A percentile compares a stretch with the other conserved stretches of the same genome.
phyloP scores from a whole-genome alignment of 2,888 invertebrate genomes.

The Drosophila algonquin region DNA sequence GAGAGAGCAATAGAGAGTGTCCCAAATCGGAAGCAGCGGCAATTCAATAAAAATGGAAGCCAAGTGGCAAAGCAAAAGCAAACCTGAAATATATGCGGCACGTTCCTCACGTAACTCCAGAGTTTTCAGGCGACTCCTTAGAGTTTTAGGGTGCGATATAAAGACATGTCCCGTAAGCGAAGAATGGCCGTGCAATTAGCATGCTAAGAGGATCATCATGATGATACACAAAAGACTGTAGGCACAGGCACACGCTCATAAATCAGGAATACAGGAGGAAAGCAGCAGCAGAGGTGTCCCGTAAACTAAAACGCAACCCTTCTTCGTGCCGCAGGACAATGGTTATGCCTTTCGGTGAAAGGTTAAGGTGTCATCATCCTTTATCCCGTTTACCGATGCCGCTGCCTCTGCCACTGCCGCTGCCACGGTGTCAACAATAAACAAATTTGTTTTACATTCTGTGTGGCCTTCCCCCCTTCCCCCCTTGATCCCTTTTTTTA shows the following conservation, averaged over 20 bases:
- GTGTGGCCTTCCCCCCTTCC: conserved; percentile 21
- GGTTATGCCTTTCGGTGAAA: conserved; percentile 55
- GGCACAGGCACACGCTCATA: conserved; percentile 32
- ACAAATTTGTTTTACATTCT: conserved; percentile 75
- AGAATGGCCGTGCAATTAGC: conserved; percentile 72
- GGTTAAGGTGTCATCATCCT: conserved; percentile 70
- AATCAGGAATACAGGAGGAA: conserved; percentile 17
- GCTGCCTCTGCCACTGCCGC: conserved; percentile 13
- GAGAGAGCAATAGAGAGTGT: conserved; percentile 53
- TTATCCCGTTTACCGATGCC: conserved; percentile 43
- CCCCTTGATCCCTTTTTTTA: conserved; percentile 37
- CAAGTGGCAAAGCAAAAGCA: conserved; percentile 57
- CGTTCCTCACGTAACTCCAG: conserved; percentile 68
- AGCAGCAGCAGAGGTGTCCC: conserved; percentile 52
- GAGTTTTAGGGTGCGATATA: conserved; percentile 16
- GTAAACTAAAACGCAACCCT: conserved; percentile 44
- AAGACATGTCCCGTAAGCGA: conserved; percentile 62
- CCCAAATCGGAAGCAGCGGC: conserved; percentile 70
- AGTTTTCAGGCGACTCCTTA: too few relatives aligned
- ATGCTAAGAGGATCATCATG: conserved; percentile 53
- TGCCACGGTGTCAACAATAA: conserved; percentile 65
- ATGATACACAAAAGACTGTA: conserved; percentile 55
- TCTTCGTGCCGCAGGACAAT: conserved; percentile 37
- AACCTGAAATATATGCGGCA: conserved; percentile 70
- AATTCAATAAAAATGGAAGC: conserved; percentile 55